A percentile compares a stretch with the other conserved stretches of the same genome.
Evolutionary conservation across 2,888 invertebrate species (phyloP).

Genomic region (Steromphala cineraria): DNA sequence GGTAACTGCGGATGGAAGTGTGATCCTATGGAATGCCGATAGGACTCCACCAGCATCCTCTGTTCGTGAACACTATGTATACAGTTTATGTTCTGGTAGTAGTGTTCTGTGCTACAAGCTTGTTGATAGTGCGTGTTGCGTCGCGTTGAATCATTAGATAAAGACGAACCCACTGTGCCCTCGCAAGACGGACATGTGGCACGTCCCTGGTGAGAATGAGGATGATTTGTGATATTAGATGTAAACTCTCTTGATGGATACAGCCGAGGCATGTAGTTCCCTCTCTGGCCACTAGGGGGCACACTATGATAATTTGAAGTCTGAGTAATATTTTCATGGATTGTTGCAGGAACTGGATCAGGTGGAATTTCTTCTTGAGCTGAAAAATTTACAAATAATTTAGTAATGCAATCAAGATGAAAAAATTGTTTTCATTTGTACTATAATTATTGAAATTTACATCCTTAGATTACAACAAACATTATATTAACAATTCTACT

Average conservation of each 20-base stretch:
- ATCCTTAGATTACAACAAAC: too few relatives aligned
- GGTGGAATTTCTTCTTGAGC: conserved; percentile 26
- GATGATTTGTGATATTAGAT: background rate
- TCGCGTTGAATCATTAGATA: conserved; percentile 8
- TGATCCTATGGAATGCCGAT: background rate
- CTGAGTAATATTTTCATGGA: background rate
- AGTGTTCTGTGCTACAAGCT: background rate
- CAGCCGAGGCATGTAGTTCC: conserved; percentile 15
- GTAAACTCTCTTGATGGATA: conserved; percentile 20
- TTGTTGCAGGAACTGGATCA: background rate
- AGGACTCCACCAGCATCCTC: background rate
- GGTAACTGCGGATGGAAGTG: background rate
- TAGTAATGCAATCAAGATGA: background rate
- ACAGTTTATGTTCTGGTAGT: conserved; percentile 19
- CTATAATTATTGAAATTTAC: too few relatives aligned
- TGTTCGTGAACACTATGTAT: background rate
- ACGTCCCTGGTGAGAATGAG: conserved; percentile 15
- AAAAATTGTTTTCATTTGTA: background rate
- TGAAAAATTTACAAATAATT: background rate
- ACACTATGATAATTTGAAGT: conserved; percentile 20
- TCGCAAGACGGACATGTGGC: conserved; percentile 56
- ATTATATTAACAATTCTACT: too few relatives aligned
- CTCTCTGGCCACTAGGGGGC: conserved; percentile 5
- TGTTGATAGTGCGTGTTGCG: background rate
- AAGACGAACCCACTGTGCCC: conserved; percentile 49